Evolutionary conservation across 2,888 invertebrate species (phyloP), one percentile per base, ranked within the genome.

Genomic region (Julus scanicus): DNA sequence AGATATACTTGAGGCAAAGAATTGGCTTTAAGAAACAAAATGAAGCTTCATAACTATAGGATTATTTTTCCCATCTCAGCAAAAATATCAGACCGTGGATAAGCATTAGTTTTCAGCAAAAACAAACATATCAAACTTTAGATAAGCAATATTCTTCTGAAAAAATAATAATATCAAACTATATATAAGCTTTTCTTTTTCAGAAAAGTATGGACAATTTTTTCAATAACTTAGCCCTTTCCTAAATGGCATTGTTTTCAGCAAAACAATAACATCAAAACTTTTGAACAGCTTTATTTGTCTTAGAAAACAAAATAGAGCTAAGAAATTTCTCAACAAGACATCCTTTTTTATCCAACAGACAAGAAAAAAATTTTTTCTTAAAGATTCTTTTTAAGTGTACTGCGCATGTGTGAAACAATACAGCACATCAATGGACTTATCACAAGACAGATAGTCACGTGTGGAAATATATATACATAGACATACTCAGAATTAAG

Each of bases 1-100:
- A 20, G 20, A 5, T 40, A n/a, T 13, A 86, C 37, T 20, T 39
- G 49, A 13, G 39, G 83, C 83, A 86, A 57, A 49, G n/a, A 86
- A 87, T 57, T 63, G 29, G 29, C 63, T 2, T 63, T 13, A 86
- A 44, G 39, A 86, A 37, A 48, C 83, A 84, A 88, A 84, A 29
- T 29, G 29, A 29, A 29, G 29, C 29, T 1, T 29, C 1, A 53
- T 15, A 17, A 53, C 53, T 15, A 53, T 44, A 44, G 8, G 44
- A 44, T 44, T 44, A 44, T 44, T 44, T 44, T 44, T 44, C 2
- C 44, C 44, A 44, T 5, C 44, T 44, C 44, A 44, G 8, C 44
- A 44, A 44, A 5, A 44, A 44, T 29, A 1, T 29, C 29, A 29
- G 29, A 29, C 29, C 29, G 29, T 29, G 29, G 29, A 29, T 29